phyloP scores from a whole-genome alignment of 53 echinoderm and acorn worm genomes.

The Paracentrotus lividus region DNA sequence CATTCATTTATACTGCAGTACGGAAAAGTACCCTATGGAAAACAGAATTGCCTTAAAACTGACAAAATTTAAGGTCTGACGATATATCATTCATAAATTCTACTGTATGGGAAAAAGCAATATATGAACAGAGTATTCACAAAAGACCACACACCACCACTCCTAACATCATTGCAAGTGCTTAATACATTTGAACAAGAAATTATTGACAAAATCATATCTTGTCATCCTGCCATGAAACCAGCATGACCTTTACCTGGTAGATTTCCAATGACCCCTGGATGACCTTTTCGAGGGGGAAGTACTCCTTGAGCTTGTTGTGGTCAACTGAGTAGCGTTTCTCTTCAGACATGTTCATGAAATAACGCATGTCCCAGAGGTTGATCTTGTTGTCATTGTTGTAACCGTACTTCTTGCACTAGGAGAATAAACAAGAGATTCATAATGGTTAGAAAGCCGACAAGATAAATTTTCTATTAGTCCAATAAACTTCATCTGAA shows the following conservation, averaged over 20 bases:
- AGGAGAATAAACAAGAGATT: not conserved
- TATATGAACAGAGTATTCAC: too few species aligned
- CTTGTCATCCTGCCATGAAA: not conserved
- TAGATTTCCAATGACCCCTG: constrained; percentile 95
- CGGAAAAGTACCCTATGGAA: too few species aligned
- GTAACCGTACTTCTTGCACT: constrained; percentile 90
- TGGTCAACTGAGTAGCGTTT: constrained; percentile 95
- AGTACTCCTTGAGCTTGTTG: constrained; percentile 97
- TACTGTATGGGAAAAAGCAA: too few species aligned
- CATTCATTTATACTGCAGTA: too few species aligned
- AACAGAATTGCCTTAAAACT: too few species aligned
- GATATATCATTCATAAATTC: too few species aligned
- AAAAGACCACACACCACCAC: too few species aligned
- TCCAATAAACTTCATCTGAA: too few species aligned
- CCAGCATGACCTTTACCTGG: constrained; percentile 79
- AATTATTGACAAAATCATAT: not conserved
- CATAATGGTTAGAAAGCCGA: not conserved
- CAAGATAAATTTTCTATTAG: too few species aligned
- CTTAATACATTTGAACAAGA: not conserved
- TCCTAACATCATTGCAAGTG: not conserved
- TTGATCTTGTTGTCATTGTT: constrained; percentile 88
- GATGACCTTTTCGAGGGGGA: constrained; percentile 95
- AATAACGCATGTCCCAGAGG: constrained; percentile 99
- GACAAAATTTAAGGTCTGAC: too few species aligned
- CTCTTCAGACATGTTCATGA: constrained; percentile 99